phyloP scores from a whole-genome alignment of 2,113 vertebrate species.

The Sander lucioperca region DNA sequence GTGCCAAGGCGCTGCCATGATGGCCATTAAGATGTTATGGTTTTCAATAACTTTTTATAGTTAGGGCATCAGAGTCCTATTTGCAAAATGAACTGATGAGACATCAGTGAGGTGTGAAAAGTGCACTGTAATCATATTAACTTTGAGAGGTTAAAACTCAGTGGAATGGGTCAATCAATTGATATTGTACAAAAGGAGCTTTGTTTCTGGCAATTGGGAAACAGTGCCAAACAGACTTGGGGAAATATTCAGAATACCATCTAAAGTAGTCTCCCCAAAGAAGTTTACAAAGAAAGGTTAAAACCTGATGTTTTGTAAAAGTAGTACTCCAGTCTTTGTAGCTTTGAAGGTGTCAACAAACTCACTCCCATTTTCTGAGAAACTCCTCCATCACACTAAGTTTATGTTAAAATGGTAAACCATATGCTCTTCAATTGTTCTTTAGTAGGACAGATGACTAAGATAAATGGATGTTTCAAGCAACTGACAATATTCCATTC shows the following conservation, averaged over 20 bases:
- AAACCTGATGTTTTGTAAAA: background rate
- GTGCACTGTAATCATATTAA: constrained; percentile 66
- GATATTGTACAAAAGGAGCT: background rate
- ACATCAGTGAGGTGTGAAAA: constrained; percentile 56
- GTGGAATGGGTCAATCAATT: constrained; percentile 40
- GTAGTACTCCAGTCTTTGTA: background rate
- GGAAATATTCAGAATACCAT: constrained; percentile 13
- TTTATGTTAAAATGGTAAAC: constrained; percentile 5
- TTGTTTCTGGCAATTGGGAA: constrained; percentile 25
- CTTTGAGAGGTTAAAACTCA: constrained; percentile 48
- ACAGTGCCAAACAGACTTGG: constrained; percentile 23
- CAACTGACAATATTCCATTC: background rate
- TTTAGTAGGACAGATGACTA: background rate
- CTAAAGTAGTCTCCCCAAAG: background rate
- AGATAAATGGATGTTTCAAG: constrained; percentile 26
- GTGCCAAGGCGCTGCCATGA: constrained; percentile 36
- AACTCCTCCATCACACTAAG: background rate
- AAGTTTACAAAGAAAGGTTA: background rate
- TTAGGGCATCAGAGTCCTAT: constrained; percentile 64
- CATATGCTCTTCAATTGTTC: background rate
- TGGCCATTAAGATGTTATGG: constrained; percentile 59
- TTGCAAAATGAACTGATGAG: constrained; percentile 73
- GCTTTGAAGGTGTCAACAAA: background rate
- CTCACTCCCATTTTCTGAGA: constrained; percentile 6
- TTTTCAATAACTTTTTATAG: constrained; percentile 77